Base-by-base conservation (phyloP, 2,113 vertebrate species). In the Ramphastos sulfuratus region DNA sequence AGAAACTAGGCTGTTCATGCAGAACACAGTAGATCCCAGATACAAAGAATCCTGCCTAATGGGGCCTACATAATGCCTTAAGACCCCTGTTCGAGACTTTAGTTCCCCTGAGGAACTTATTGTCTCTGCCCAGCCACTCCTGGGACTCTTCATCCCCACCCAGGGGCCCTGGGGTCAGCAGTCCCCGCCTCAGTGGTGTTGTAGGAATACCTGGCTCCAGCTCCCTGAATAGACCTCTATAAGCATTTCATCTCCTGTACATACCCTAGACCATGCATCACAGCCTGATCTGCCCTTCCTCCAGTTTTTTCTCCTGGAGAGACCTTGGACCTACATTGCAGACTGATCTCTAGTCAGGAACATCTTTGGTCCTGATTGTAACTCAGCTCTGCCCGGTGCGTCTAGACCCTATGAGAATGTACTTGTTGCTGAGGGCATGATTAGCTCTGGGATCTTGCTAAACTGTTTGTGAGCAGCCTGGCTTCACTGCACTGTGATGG, bases 101-200 rank as follows among this genome's bases (percentile, higher is more conserved):
- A 52, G 5, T 25, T 7, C 13, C 5, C 10, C 10, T 7, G 20
- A 60, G 14, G 37, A 4, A 3, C 20, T 85, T 54, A 23, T 31
- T 61, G 8, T 59, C 28, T 12, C 23, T 82, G 2, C 4, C 15
- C 20, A n/a, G 20, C 15, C 13, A 1, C 17, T 31, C 7, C 11
- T 58, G 28, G 4, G 2, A 37, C 4, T 1, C 4, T 15, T 16
- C 14, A 66, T 4, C 4, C 5, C 42, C 52, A 17, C 4, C 3
- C 4, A 16, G 3, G 7, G 4, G 8, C 18, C 16, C 24, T 24
- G 30, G 24, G 37, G 4, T 17, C 19, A 59, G 3, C 64, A 37
- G 12, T 54, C 35, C 28, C 20, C 39, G 16, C 5, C 24, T 16
- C 70, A 60, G 28, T 12, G 31, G 12, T 42, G 42, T 42, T 64